These are phyloP conservation scores for Brenthis daphne DNA, from an alignment of 2,888 invertebrate species.

Conservation along the genomic window DNA sequence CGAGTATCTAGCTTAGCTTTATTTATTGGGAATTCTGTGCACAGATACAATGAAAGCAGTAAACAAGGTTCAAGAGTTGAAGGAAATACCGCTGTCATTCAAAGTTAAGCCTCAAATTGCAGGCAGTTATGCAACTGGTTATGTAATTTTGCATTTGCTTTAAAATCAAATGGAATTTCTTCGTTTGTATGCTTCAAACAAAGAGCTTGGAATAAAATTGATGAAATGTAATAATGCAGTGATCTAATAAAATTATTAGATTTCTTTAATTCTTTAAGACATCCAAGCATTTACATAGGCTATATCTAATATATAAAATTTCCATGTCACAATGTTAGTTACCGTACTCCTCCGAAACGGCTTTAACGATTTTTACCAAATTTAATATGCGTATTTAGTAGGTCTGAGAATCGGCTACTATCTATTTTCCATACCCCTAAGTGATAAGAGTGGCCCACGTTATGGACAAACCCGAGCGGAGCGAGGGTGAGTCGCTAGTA, in stretches of 20 bases:
- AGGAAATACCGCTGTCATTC: conserved; percentile 25
- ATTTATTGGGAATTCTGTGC: neutral
- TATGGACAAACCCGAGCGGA: too few relatives aligned
- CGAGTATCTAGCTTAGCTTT: neutral
- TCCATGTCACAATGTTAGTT: too few relatives aligned
- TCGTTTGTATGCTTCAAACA: neutral
- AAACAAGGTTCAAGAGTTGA: conserved; percentile 10
- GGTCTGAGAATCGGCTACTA: too few relatives aligned
- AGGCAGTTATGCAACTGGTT: conserved; percentile 9
- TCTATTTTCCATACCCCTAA: too few relatives aligned
- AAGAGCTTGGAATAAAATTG: neutral
- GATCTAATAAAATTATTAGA: neutral
- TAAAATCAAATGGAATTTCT: conserved; percentile 3
- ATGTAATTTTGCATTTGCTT: neutral
- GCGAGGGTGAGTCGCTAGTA: too few relatives aligned
- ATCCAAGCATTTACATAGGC: too few relatives aligned
- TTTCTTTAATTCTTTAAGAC: too few relatives aligned
- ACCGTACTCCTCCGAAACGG: too few relatives aligned
- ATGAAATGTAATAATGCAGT: neutral
- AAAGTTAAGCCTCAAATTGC: conserved; percentile 22
- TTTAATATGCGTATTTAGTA: too few relatives aligned
- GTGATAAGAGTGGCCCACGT: too few relatives aligned
- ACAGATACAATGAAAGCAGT: conserved; percentile 1
- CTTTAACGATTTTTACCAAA: too few relatives aligned
- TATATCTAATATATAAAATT: too few relatives aligned